These are phyloP conservation scores for Stigmatopora nigra DNA, from an alignment of 2,113 vertebrate species.

Conservation along the genomic window DNA sequence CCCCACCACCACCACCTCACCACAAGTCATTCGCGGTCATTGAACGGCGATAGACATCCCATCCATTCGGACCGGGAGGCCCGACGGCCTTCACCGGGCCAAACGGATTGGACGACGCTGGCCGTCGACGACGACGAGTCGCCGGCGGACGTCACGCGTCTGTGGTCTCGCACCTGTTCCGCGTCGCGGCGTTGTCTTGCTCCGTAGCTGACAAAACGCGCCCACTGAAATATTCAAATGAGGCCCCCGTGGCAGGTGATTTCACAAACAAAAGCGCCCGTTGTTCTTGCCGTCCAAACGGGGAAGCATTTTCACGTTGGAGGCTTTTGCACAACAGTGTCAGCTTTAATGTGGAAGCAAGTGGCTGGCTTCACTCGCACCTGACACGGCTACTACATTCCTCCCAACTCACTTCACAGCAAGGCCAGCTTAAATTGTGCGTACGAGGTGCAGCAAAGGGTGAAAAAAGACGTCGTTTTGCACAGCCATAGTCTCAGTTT, in stretches of 20 bases:
- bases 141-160: background rate
- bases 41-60: no score
- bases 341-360: constrained; percentile 14
- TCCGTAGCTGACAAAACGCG: background rate
- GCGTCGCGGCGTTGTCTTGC: constrained; percentile 56
- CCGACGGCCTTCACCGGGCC: no score
- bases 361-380: constrained; percentile 21
- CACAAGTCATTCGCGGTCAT: no score
- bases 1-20: no score
- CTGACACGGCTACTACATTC: constrained; percentile 21
- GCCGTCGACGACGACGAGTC: no score
- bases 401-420: constrained; percentile 22
- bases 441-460: background rate
- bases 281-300: constrained; percentile 25
- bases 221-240: constrained; percentile 37
- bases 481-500: background rate
- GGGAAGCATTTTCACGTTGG: constrained; percentile 12
- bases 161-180: constrained; percentile 63
- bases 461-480: background rate
- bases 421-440: constrained; percentile 1
- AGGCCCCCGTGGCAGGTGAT: constrained; percentile 26
- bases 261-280: constrained; percentile 29
- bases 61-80: no score
- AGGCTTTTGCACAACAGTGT: constrained; percentile 20
- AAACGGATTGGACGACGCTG: no score